phyloP scores from a whole-genome alignment of 2,113 vertebrate genomes.

The Picathartes gymnocephalus region DNA sequence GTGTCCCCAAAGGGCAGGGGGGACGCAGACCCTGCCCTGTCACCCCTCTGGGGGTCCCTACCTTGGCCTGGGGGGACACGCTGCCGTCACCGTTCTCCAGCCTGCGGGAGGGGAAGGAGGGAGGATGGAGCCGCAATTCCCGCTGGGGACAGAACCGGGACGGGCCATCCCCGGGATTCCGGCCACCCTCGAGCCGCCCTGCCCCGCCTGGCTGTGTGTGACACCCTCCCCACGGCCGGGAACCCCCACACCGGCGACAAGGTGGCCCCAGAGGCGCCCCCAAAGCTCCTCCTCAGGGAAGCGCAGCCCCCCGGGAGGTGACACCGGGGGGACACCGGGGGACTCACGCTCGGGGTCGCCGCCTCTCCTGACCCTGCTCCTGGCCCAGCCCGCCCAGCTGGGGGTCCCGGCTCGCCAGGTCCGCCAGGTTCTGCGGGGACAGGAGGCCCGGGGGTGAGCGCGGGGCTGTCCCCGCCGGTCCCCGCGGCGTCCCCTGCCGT shows the following conservation, averaged over 20 bases:
- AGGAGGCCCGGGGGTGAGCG: rapidly evolving
- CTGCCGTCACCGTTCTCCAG: slow-evolving; percentile 71
- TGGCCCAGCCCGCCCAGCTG: slow-evolving; percentile 75
- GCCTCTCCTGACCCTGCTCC: slow-evolving; percentile 83
- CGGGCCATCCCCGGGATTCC: background rate
- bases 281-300: background rate
- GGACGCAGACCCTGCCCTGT: rapidly evolving
- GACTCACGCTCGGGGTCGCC: slow-evolving; percentile 80
- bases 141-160: background rate
- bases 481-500: background rate
- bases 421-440: slow-evolving; percentile 77
- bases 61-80: slow-evolving; percentile 71
- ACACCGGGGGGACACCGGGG: background rate
- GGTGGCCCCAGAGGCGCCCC: background rate
- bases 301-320: background rate
- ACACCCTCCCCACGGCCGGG: background rate
- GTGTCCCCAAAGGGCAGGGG: background rate
- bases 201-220: background rate
- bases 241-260: rapidly evolving
- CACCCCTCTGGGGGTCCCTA: background rate
- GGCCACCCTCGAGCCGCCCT: background rate
- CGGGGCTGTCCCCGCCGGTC: rapidly evolving
- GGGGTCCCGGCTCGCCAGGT: slow-evolving; percentile 76
- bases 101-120: background rate
- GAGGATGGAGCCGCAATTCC: rapidly evolving